Conservation (phyloP, 2,113 vertebrate species). For the Daubentonia madagascariensis region DNA sequence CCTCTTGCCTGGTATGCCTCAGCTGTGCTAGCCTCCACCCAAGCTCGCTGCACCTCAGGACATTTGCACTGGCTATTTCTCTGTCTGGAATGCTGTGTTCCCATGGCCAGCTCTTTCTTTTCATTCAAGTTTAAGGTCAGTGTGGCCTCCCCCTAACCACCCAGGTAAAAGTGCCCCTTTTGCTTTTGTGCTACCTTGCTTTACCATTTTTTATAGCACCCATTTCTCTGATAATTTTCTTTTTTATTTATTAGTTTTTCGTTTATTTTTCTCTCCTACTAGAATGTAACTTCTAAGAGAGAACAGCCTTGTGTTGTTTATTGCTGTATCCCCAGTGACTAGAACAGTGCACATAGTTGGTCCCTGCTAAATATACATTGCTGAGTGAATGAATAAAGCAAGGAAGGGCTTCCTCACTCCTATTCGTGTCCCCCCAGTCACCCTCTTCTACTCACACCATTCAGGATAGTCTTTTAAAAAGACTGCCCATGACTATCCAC, state of each 20-base stretch:
- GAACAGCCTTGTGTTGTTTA: not conserved
- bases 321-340: not conserved
- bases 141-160: not conserved
- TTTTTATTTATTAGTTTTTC: not conserved
- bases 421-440: not conserved
- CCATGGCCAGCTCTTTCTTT: not conserved
- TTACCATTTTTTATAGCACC: not conserved
- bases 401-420: not conserved
- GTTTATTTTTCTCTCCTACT: not conserved
- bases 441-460: not conserved
- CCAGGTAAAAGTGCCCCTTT: not conserved
- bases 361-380: not conserved
- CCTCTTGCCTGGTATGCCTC: not conserved
- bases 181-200: not conserved
- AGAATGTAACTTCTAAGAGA: not conserved
- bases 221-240: not conserved
- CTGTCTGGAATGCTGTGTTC: not conserved
- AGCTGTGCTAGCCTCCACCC: not conserved
- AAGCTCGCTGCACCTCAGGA: not conserved
- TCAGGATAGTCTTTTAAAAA: not conserved
- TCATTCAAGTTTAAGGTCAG: not conserved
- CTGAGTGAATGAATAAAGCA: not conserved
- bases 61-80: not conserved
- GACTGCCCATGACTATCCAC: no score
- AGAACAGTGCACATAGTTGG: no score